Evolutionary conservation across 1,140 invertebrate species (phyloP).

Genomic region (Penaeus chinensis): DNA sequence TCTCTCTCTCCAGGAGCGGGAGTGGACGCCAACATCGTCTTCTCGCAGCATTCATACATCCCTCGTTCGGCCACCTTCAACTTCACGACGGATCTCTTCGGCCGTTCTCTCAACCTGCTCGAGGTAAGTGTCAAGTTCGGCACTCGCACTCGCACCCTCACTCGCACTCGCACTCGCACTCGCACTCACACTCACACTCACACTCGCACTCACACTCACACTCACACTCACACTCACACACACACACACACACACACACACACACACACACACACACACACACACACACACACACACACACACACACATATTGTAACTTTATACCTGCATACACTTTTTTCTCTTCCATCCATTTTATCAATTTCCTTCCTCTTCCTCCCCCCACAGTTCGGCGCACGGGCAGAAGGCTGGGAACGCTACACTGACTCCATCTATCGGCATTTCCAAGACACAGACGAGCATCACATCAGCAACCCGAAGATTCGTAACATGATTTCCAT

Average conservation of each 20-base stretch:
- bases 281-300: background rate
- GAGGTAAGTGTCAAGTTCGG: conserved; percentile 71
- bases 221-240: too few relatives aligned
- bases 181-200: too few relatives aligned
- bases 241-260: too few relatives aligned
- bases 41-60: conserved; percentile 89
- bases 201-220: too few relatives aligned
- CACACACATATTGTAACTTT: too few relatives aligned
- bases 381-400: conserved; percentile 67
- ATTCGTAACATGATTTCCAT: conserved; percentile 18
- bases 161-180: too few relatives aligned
- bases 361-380: background rate
- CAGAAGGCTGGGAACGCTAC: conserved; percentile 69
- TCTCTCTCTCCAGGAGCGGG: conserved; percentile 75
- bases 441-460: background rate
- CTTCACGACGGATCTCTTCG: conserved; percentile 89
- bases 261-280: background rate
- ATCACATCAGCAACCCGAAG: conserved; percentile 34
- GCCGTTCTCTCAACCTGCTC: conserved; percentile 87
- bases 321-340: background rate
- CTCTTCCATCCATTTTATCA: background rate
- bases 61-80: conserved; percentile 85
- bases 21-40: conserved; percentile 85
- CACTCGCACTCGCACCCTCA: too few relatives aligned
- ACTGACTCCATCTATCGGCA: conserved; percentile 24